Base-by-base conservation (phyloP, 2,888 invertebrate species). In the Netelia fuscicornis region DNA sequence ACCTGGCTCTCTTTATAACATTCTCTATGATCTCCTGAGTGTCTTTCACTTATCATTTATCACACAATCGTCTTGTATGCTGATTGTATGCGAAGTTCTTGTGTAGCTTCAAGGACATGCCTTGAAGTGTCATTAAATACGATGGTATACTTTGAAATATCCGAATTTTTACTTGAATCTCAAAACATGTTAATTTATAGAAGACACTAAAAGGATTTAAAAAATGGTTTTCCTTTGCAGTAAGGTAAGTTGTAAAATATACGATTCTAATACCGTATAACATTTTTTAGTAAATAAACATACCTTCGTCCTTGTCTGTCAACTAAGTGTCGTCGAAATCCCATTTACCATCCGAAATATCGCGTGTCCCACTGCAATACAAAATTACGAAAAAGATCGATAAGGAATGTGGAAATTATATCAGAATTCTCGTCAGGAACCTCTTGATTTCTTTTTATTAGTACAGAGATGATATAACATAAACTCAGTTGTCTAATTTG, bases 261-360 rank as follows among this genome's bases (percentile, higher is more conserved):
- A 54, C 20, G 25, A 75, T 25, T 6, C n/a, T 9, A 70, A 60
- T 70, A 30, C 71, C 17, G 11, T 72, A 37, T 3, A 6, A 13
- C 2, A 54, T 42, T 68, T 52, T 56, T 23, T 9, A 54, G 65
- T 65, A 72, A 67, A 70, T 44, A 56, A 84, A 62, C 70, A 67
- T 68, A 44, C 70, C 70, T 25, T 75, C 74, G 81, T 78, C 70
- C 77, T 77, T 68, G 37, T 80, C 68, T 72, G 67, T 76, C 65
- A 76, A 60, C 44, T 20, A n/a, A 71, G 65, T 20, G 11, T 72
- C 58, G 48, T 56, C n/a, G 54, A 20, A 74, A 70, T 64, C 64
- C 58, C 37, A 54, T 64, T 54, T 67, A 11, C 64, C 65, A 13
- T 48, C 62, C 48, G 68, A 78, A 62, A 80, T 56, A 44, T 77